These are phyloP conservation scores for Monoplex corrugatus DNA, from an alignment of 2,888 invertebrate species.

Conservation along the genomic window DNA sequence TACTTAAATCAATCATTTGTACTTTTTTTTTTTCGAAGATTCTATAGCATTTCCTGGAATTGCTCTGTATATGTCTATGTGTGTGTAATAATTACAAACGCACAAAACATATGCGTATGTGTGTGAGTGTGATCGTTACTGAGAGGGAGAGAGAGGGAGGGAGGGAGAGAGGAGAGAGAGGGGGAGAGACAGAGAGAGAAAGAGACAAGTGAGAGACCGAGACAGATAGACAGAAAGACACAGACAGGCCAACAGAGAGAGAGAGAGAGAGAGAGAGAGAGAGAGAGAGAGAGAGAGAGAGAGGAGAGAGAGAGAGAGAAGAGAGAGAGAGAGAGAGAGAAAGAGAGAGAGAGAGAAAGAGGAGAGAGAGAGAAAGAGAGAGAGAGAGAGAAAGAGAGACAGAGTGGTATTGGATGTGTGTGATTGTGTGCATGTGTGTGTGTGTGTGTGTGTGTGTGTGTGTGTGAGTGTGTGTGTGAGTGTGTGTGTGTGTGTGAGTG, in stretches of 20 bases:
- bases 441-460: constrained; percentile 37
- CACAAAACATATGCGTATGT: background rate
- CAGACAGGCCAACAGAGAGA: constrained; percentile 37
- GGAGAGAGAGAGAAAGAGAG: background rate
- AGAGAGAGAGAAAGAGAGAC: constrained; percentile 6
- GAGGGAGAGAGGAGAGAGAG: background rate
- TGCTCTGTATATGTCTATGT: background rate
- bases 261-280: constrained; percentile 5
- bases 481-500: constrained; percentile 19
- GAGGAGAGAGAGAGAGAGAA: background rate
- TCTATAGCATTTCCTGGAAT: background rate
- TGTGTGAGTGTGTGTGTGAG: constrained; percentile 10
- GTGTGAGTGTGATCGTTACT: background rate
- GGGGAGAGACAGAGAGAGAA: background rate
- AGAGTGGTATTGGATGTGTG: background rate
- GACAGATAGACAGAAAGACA: constrained; percentile 4
- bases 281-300: background rate
- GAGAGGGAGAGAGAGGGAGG: background rate
- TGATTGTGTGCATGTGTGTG: constrained; percentile 19
- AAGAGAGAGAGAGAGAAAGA: background rate
- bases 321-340: constrained; percentile 27
- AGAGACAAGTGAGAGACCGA: background rate
- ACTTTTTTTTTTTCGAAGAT: too few relatives aligned
- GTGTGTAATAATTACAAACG: too few relatives aligned
- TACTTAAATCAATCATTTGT: too few relatives aligned